Conservation (phyloP, 2,113 vertebrate genomes). For the Coptodon bakossiorum region DNA sequence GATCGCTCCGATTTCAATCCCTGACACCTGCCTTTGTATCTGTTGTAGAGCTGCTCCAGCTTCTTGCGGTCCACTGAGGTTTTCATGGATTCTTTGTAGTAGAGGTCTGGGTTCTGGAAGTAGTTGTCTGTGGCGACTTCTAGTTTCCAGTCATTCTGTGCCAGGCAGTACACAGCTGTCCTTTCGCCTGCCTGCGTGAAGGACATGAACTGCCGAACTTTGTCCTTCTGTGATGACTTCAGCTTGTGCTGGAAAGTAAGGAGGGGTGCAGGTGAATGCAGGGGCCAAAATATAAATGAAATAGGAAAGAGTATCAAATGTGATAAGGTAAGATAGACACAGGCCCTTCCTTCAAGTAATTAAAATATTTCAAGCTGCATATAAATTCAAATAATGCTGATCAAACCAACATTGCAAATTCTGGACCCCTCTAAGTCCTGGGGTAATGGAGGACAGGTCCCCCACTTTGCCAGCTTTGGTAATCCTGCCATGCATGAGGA, state of each 20-base stretch:
- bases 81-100: constrained; percentile 92
- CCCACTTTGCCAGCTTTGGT: neutral
- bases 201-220: constrained; percentile 91
- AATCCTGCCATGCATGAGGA: neutral
- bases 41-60: constrained; percentile 87
- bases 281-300: neutral
- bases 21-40: constrained; percentile 83
- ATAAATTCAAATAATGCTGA: neutral
- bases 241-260: constrained; percentile 80
- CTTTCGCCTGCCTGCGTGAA: constrained; percentile 89
- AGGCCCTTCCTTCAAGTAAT: neutral
- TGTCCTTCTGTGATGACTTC: constrained; percentile 93
- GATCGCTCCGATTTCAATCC: neutral
- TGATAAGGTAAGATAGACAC: neutral
- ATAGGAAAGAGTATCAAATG: neutral
- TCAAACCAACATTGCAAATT: neutral
- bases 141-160: constrained; percentile 94
- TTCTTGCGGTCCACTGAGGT: constrained; percentile 87
- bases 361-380: neutral
- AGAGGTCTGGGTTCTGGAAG: constrained; percentile 86
- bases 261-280: neutral
- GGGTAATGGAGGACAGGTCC: neutral
- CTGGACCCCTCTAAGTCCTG: neutral
- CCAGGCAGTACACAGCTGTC: constrained; percentile 87
- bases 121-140: constrained; percentile 91